These are phyloP conservation scores for Euthynnus affinis DNA, from an alignment of 2,797 vertebrate genomes.

Conservation along the genomic window DNA sequence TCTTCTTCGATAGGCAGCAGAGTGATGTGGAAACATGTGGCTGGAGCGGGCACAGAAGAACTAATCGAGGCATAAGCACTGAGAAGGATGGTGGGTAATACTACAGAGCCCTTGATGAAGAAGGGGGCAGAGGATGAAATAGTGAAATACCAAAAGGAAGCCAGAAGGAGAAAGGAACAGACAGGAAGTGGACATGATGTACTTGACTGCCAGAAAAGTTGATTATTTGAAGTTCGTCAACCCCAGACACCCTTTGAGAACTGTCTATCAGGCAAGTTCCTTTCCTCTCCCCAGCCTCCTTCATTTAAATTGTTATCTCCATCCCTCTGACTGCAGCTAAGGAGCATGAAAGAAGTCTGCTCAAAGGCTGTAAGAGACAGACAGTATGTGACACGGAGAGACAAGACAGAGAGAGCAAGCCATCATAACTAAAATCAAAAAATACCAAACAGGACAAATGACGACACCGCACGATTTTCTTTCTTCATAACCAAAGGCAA, in stretches of 20 bases:
- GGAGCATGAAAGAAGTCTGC: constrained; percentile 66
- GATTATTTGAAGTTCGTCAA: constrained; percentile 65
- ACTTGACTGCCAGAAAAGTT: constrained; percentile 53
- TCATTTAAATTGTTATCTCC: constrained; percentile 72
- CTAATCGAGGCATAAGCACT: constrained; percentile 22
- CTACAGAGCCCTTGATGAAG: constrained; percentile 31
- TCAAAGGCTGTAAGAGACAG: constrained; percentile 58
- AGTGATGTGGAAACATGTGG: constrained; percentile 23
- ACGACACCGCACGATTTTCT: constrained; percentile 57
- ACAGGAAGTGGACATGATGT: constrained; percentile 37
- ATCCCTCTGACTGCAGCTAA: constrained; percentile 58
- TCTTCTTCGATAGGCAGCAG: constrained; percentile 3
- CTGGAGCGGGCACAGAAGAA: constrained; percentile 17
- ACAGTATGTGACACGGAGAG: constrained; percentile 32
- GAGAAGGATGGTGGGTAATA: constrained; percentile 29
- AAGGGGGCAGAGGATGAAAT: constrained; percentile 12
- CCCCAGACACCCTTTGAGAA: constrained; percentile 46
- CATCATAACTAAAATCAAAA: constrained; percentile 63
- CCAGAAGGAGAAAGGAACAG: not conserved
- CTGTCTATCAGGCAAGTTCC: constrained; percentile 57
- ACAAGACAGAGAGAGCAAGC: constrained; percentile 48
- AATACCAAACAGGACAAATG: constrained; percentile 67
- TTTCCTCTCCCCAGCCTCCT: constrained; percentile 57
- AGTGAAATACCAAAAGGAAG: constrained; percentile 8
- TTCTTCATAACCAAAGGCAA: constrained; percentile 62